phyloP scores from a whole-genome alignment of 2,113 vertebrate species.

The Sula dactylatra region DNA sequence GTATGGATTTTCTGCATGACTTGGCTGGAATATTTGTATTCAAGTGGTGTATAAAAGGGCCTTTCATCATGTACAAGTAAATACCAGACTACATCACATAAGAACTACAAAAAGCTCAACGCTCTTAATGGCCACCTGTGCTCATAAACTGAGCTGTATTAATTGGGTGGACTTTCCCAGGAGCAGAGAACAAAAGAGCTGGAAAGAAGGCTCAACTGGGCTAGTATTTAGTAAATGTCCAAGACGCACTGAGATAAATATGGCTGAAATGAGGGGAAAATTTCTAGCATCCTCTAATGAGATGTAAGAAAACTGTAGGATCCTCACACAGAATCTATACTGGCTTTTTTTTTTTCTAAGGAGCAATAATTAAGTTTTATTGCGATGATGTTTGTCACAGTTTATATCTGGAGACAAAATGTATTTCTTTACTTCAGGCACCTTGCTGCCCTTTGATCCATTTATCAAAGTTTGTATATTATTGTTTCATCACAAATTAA shows the following conservation, averaged over 20 bases:
- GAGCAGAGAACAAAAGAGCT: not conserved
- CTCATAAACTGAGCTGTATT: not conserved
- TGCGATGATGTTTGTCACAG: not conserved
- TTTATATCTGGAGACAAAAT: not conserved
- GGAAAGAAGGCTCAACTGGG: not conserved
- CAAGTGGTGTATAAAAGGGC: not conserved
- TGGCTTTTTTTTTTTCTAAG: not conserved
- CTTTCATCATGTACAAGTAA: not conserved
- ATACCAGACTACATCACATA: not conserved
- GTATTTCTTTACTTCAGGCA: not conserved
- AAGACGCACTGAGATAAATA: not conserved
- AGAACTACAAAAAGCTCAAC: not conserved
- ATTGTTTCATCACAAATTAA: not conserved
- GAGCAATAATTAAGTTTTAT: not conserved
- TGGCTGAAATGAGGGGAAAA: not conserved
- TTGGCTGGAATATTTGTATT: not conserved
- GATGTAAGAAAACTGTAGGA: not conserved
- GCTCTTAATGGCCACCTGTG: not conserved
- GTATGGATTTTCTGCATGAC: not conserved
- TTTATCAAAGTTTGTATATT: not conserved
- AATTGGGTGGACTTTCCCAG: not conserved
- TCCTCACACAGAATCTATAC: not conserved
- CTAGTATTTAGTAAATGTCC: not conserved
- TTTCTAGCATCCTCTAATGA: not conserved
- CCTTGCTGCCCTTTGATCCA: not conserved